Conservation (phyloP, 53 echinoderm and acorn worm species). For the Zoroaster sp. region DNA sequence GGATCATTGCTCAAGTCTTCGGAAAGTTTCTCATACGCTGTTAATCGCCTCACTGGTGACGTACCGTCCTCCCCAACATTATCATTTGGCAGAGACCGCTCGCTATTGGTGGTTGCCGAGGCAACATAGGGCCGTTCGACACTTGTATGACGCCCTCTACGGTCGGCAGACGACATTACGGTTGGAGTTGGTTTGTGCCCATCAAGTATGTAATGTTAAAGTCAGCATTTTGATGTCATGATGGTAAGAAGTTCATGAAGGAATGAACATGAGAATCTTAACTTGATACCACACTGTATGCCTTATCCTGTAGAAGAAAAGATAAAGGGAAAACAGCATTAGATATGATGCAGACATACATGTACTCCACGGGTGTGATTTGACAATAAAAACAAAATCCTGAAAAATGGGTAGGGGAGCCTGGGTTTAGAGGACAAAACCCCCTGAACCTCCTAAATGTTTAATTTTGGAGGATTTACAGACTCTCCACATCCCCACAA, state of each 20-base stretch:
- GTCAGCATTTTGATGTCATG: background rate
- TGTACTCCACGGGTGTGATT: too few species aligned
- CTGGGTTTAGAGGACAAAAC: too few species aligned
- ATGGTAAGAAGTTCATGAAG: background rate
- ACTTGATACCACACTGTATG: too few species aligned
- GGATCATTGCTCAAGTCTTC: conserved; percentile 93
- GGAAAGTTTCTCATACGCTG: conserved; percentile 85
- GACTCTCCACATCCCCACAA: too few species aligned
- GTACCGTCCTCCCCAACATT: background rate
- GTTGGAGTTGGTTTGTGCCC: background rate
- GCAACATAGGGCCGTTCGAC: conserved; percentile 8
- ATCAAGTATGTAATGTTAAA: background rate
- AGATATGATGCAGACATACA: too few species aligned
- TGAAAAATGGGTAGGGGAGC: too few species aligned
- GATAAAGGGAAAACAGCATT: background rate
- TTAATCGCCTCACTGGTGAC: conserved; percentile 59
- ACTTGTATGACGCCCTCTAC: conserved; percentile 21
- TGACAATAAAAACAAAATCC: too few species aligned
- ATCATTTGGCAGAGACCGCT: conserved; percentile 53
- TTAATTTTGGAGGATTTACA: too few species aligned
- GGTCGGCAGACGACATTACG: conserved; percentile 29
- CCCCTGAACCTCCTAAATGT: too few species aligned
- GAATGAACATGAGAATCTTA: background rate
- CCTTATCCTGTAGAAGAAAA: background rate
- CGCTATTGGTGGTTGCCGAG: conserved; percentile 33